Percentiles rank a stretch among this genome's conserved stretches.
phyloP scores from a whole-genome alignment of 2,797 vertebrate species.

The Brachymystax lenok region DNA sequence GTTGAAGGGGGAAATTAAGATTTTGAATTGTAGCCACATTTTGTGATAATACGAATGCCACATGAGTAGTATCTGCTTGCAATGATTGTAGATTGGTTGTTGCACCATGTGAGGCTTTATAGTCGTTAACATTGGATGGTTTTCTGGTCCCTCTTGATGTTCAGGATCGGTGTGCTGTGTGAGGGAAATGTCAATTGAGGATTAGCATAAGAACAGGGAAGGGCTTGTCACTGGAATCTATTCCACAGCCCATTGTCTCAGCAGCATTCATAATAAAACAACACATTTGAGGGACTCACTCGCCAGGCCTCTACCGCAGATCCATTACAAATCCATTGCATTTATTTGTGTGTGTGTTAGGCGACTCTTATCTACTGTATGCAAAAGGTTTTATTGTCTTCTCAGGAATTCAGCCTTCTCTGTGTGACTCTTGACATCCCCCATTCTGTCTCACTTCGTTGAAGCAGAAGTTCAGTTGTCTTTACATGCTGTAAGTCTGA shows the following conservation, averaged over 20 bases:
- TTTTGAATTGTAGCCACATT: neutral
- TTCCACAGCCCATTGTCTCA: slow-evolving; percentile 65
- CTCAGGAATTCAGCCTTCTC: too few relatives aligned
- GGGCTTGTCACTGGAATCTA: slow-evolving; percentile 68
- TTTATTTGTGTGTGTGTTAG: slow-evolving; percentile 20
- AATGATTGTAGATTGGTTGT: slow-evolving; percentile 44
- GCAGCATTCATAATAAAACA: slow-evolving; percentile 73
- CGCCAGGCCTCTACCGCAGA: slow-evolving; percentile 39
- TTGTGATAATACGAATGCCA: neutral
- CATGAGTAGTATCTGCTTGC: slow-evolving; percentile 41
- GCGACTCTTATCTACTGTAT: too few relatives aligned
- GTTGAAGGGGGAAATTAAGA: slow-evolving; percentile 6
- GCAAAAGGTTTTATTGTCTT: too few relatives aligned
- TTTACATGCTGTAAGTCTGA: too few relatives aligned
- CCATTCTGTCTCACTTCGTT: too few relatives aligned
- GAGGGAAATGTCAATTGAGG: slow-evolving; percentile 66
- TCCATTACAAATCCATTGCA: slow-evolving; percentile 50
- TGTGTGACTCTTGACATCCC: too few relatives aligned
- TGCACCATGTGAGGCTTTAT: slow-evolving; percentile 49
- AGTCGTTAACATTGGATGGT: slow-evolving; percentile 54
- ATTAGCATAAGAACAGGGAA: slow-evolving; percentile 75
- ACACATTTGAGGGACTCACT: slow-evolving; percentile 56
- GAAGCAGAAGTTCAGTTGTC: too few relatives aligned
- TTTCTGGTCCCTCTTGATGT: slow-evolving; percentile 50
- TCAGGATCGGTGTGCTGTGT: slow-evolving; percentile 27